A percentile compares a stretch with the other conserved stretches of the same genome.
Conservation (phyloP, 2,797 vertebrate species). For the Danio jaintianensis region DNA sequence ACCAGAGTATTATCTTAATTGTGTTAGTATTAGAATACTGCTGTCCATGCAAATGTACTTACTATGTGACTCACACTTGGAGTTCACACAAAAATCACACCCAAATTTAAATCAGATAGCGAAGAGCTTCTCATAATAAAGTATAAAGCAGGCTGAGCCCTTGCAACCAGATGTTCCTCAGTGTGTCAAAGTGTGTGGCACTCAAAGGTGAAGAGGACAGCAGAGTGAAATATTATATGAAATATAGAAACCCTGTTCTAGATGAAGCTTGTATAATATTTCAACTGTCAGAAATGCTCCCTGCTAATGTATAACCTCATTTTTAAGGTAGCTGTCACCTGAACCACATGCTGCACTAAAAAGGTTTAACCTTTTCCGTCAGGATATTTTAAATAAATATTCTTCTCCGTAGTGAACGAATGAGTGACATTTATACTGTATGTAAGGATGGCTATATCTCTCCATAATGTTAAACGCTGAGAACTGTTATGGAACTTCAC, state of each 20-base stretch:
- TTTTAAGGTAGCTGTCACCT: slow-evolving; percentile 16
- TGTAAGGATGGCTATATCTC: no score
- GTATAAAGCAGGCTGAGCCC: neutral
- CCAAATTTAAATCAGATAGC: neutral
- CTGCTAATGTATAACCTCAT: slow-evolving; percentile 32
- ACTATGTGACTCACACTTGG: neutral
- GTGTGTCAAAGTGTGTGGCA: neutral
- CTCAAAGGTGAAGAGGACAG: neutral
- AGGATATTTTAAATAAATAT: slow-evolving; percentile 32
- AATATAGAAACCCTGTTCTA: slow-evolving; percentile 19
- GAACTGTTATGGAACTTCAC: no score
- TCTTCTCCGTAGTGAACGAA: neutral
- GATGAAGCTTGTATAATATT: slow-evolving; percentile 34
- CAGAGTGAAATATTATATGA: slow-evolving; percentile 17
- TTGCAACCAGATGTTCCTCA: slow-evolving; percentile 14
- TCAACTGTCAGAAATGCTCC: slow-evolving; percentile 20
- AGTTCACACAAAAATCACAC: neutral
- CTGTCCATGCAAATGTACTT: no score
- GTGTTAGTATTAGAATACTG: no score
- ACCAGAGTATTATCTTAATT: no score
- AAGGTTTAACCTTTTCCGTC: slow-evolving; percentile 1
- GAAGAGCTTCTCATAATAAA: neutral
- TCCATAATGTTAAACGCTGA: no score
- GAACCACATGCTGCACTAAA: slow-evolving; percentile 10
- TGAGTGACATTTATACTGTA: neutral